phyloP scores from a whole-genome alignment of 2,113 vertebrate species.

The Osmerus mordax region DNA sequence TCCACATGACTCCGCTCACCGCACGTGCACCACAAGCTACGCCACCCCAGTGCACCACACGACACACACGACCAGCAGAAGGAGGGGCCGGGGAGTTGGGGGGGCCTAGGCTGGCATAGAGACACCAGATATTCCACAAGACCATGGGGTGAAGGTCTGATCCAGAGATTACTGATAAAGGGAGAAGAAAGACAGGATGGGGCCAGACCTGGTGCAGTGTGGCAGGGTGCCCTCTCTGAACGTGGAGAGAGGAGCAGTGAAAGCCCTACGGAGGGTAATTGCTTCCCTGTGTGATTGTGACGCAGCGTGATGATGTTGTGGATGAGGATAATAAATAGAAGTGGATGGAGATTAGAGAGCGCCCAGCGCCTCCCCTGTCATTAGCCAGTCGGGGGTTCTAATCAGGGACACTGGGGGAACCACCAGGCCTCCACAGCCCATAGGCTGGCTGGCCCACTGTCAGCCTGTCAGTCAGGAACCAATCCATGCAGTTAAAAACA shows the following conservation, averaged over 20 bases:
- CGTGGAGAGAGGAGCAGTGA: constrained; percentile 31
- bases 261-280: constrained; percentile 48
- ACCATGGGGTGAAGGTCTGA: not conserved
- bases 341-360: constrained; percentile 67
- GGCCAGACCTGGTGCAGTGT: constrained; percentile 25
- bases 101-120: constrained; percentile 24
- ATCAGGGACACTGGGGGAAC: constrained; percentile 66
- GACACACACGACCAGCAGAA: constrained; percentile 29
- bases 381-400: constrained; percentile 67
- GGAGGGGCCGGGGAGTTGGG: constrained; percentile 13
- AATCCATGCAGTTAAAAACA: constrained; percentile 21
- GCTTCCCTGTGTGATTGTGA: constrained; percentile 50
- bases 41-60: constrained; percentile 55
- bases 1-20: constrained; percentile 65
- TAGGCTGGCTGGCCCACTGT: constrained; percentile 19
- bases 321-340: constrained; percentile 72
- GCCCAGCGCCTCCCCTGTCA: constrained; percentile 62
- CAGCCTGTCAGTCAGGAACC: constrained; percentile 19
- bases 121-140: constrained; percentile 27
- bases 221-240: constrained; percentile 45
- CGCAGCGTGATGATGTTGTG: constrained; percentile 50
- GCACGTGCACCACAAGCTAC: constrained; percentile 50
- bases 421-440: constrained; percentile 37
- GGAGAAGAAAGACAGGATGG: constrained; percentile 16
- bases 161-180: constrained; percentile 28